Percentiles rank a stretch among this genome's conserved stretches.
These are phyloP conservation scores for Contarinia nasturtii DNA, from an alignment of 1,140 invertebrate genomes.

Conservation along the genomic window DNA sequence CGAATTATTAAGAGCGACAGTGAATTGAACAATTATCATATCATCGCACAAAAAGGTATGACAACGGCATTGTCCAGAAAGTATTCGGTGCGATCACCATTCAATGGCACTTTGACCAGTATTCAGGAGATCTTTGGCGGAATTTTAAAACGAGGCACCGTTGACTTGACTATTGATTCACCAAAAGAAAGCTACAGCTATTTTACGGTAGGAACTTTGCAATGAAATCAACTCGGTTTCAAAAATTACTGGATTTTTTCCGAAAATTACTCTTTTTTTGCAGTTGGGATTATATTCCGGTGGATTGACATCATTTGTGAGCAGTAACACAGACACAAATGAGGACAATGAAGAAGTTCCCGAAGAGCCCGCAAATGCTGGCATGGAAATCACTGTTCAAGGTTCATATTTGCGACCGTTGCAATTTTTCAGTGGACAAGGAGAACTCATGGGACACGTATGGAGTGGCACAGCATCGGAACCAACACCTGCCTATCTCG, in stretches of 20 bases:
- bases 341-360: conserved; percentile 28
- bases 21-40: conserved; percentile 43
- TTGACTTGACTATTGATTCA: conserved; percentile 46
- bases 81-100: conserved; percentile 33
- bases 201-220: conserved; percentile 23
- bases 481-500: conserved; percentile 62
- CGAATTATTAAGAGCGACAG: conserved; percentile 22
- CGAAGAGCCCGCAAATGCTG: conserved; percentile 48
- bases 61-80: conserved; percentile 47
- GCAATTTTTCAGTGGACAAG: conserved; percentile 66
- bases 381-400: conserved; percentile 63
- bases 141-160: conserved; percentile 52
- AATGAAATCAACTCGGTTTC: neutral
- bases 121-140: conserved; percentile 56
- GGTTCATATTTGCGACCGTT: conserved; percentile 64
- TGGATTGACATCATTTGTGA: conserved; percentile 46
- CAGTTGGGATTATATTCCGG: conserved; percentile 64
- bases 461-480: conserved; percentile 72
- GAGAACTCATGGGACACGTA: conserved; percentile 75
- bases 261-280: conserved; percentile 10
- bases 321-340: conserved; percentile 18
- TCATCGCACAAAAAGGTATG: conserved; percentile 42
- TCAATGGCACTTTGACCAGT: conserved; percentile 49
- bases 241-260: neutral
- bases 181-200: conserved; percentile 27